Evolutionary conservation across 2,113 vertebrate genomes (phyloP), one percentile per base, ranked within the genome.

Genomic region (Erythrocercus mccallii): DNA sequence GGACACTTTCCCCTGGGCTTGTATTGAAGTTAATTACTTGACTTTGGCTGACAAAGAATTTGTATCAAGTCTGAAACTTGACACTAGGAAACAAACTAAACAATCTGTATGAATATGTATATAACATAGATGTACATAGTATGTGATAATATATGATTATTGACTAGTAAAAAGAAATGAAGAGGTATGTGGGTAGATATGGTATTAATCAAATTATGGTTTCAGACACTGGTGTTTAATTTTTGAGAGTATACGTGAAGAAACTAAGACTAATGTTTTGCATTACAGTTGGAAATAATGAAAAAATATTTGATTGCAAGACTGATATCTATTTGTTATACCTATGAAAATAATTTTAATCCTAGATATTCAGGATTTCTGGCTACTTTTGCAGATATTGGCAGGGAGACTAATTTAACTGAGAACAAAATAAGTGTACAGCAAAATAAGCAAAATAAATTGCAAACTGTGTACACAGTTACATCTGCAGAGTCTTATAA

Each of bases 41-140:
- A 12, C 71, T 92, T 57, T 92, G 61, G 12, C 11, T 88, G 10
- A 30, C 28, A 47, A 71, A 84, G 78, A 44, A 23, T 8, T 76
- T 40, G 6, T 61, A 40, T 51, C 3, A 47, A 35, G 5, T 47
- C 13, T 83, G 48, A 83, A 84, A 78, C 51, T 28, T 35, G 21
- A n/a, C 31, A 47, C 12, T 56, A 61, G 27, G 24, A 84, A 60
- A 66, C 15, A 31, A 74, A 54, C 4, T 22, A 76, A 62, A 42
- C 4, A 35, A 27, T 4, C 12, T 81, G 12, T 45, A 31, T n/a
- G 19, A 50, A 44, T 37, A 33, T 25, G 8, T 24, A 10, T 15
- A 38, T 24, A 70, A 3, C 0, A 1, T 9, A 40, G 11, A 11
- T 53, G 3, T 45, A 57, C 23, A 15, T 20, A 19, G 2, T 28